These are phyloP conservation scores for Eonycteris spelaea DNA, from an alignment of 2,113 vertebrate genomes.

Conservation along the genomic window DNA sequence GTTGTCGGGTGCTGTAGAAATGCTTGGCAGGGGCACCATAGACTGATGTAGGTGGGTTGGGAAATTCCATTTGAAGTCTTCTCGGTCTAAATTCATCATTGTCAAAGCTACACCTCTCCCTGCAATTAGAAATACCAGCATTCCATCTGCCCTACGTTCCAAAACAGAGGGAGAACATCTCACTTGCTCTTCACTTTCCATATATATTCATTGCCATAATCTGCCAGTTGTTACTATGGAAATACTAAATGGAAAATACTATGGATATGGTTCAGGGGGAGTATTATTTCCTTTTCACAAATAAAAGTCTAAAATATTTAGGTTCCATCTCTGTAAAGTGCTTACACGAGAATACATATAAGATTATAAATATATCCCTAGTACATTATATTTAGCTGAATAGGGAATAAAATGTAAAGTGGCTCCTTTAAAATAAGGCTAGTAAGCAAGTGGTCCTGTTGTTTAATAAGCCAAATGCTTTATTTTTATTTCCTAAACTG, in stretches of 20 bases:
- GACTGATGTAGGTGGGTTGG: neutral
- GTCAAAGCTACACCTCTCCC: neutral
- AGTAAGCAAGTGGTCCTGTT: neutral
- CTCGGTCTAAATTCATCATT: neutral
- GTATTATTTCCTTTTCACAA: neutral
- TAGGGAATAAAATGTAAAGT: conserved; percentile 12
- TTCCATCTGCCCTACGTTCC: neutral
- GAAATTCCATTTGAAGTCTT: neutral
- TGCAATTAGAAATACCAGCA: neutral
- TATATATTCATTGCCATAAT: neutral
- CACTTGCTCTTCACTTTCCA: neutral
- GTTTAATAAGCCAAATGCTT: conserved; percentile 30
- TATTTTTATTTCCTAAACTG: conserved; percentile 53
- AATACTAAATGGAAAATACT: neutral
- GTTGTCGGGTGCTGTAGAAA: neutral
- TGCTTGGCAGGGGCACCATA: neutral
- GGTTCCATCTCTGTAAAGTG: neutral
- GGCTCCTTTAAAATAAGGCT: conserved; percentile 20
- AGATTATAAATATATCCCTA: neutral
- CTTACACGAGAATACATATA: neutral
- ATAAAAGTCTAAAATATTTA: conserved; percentile 28
- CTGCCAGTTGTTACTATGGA: neutral
- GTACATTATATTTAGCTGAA: conserved; percentile 21
- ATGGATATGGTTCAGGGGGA: neutral
- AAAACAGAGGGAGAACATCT: neutral